Evolutionary conservation across 1,140 invertebrate genomes (phyloP), one percentile per base, ranked within the genome.

Genomic region (Heliconius eleuchia): DNA sequence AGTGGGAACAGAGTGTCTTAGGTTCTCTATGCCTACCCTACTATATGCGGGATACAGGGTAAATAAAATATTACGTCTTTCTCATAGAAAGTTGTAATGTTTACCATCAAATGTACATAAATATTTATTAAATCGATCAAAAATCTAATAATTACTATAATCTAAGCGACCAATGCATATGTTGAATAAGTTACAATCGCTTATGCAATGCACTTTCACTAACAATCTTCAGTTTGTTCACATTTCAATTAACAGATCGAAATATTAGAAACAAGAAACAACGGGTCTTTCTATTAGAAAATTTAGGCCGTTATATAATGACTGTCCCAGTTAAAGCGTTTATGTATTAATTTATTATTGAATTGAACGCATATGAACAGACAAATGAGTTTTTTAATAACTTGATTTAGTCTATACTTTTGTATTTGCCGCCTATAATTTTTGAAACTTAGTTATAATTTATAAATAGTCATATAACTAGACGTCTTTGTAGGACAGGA

Each of bases 141-240:
- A 71, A 79, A 75, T 74, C 16, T 27, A 71, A 72, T 79, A 79
- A 79, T 76, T 75, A 76, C 78, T 73, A 72, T 79, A 76, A 79
- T 76, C 50, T 71, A 79, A 76, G 76, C 76, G 23, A 71, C 75
- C 73, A 52, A 82, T 74, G 72, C 81, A 79, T 57, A 57, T 87
- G 86, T 85, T 87, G 83, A 84, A 77, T 82, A 76, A 80, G 71
- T 80, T 39, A 71, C 52, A 46, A 77, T 77, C 73, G 19, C 66
- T 91, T 89, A 86, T 77, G 75, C 79, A 89, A 91, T 80, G 8
- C 66, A 87, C 90, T 92, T 92, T 92, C 90, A 86, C 88, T 82
- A 77, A 79, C 75, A 80, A 84, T 84, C 84, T 84, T 80, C 78
- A 82, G 77, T 88, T 85, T 87, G 84, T 83, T 84, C 84, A 79